Conservation (phyloP, 2,888 invertebrate species). For the Sinelater perroti region DNA sequence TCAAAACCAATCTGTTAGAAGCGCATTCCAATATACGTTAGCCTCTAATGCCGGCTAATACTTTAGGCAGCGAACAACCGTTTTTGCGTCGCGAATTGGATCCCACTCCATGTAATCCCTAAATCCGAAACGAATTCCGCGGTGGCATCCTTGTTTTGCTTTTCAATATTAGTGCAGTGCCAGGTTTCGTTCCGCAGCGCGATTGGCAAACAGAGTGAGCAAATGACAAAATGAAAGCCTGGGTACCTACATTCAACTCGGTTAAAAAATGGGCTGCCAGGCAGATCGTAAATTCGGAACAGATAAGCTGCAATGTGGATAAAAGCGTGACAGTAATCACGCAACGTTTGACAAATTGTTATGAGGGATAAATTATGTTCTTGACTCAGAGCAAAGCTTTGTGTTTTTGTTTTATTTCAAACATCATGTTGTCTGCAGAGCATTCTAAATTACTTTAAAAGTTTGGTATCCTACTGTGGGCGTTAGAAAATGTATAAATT, state of each 20-base stretch:
- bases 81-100: too few relatives aligned
- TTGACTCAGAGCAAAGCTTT: background rate
- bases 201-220: conserved; percentile 2
- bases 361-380: conserved; percentile 2
- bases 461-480: background rate
- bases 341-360: conserved; percentile 13
- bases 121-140: background rate
- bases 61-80: too few relatives aligned
- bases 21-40: too few relatives aligned
- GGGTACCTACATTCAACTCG: background rate
- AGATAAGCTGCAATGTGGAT: conserved; percentile 7
- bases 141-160: background rate
- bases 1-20: too few relatives aligned
- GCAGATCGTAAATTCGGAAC: background rate
- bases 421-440: background rate
- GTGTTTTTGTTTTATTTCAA: background rate
- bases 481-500: too few relatives aligned
- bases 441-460: background rate
- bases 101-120: background rate
- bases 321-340: conserved; percentile 12
- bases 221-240: conserved; percentile 6
- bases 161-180: background rate
- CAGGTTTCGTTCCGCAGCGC: background rate
- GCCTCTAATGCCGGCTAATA: too few relatives aligned
- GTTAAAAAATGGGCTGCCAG: background rate